These are phyloP conservation scores for Halcyon chelicuti DNA, from an alignment of 2,797 vertebrate genomes.

Conservation along the genomic window DNA sequence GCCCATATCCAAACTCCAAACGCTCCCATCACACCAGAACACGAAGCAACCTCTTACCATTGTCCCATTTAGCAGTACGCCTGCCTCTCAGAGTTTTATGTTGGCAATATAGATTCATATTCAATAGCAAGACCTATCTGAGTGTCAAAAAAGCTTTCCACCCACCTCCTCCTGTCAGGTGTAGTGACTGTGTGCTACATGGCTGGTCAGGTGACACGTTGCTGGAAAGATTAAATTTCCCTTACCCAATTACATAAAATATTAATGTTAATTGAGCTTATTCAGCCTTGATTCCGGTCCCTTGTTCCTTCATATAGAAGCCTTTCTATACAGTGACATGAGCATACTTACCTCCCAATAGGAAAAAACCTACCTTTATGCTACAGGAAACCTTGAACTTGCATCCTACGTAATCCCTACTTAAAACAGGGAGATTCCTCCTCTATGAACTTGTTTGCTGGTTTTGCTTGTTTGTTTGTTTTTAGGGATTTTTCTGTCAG, in stretches of 20 bases:
- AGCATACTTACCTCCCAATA: not conserved
- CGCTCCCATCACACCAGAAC: rapidly evolving
- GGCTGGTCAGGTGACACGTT: constrained; percentile 22
- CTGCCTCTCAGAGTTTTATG: not conserved
- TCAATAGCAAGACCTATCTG: not conserved
- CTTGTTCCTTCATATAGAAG: not conserved
- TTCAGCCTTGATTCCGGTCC: constrained; percentile 39
- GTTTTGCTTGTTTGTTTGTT: not conserved
- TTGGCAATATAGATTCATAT: not conserved
- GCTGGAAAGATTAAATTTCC: constrained; percentile 65
- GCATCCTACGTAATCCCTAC: not conserved
- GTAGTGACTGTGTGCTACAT: not conserved
- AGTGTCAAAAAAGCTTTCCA: not conserved
- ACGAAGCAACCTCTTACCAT: not conserved
- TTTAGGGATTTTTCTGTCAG: not conserved
- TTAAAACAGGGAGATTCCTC: not conserved
- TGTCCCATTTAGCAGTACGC: rapidly evolving
- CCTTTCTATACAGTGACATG: not conserved
- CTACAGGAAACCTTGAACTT: not conserved
- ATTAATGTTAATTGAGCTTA: constrained; percentile 65
- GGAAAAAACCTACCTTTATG: not conserved
- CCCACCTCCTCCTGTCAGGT: not conserved
- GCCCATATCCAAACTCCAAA: not conserved
- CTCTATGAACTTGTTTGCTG: not conserved
- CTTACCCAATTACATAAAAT: constrained; percentile 62